Percentiles rank a stretch among this genome's conserved stretches.
Conservation (phyloP, 2,797 vertebrate species). For the Melanotaenia boesemani region DNA sequence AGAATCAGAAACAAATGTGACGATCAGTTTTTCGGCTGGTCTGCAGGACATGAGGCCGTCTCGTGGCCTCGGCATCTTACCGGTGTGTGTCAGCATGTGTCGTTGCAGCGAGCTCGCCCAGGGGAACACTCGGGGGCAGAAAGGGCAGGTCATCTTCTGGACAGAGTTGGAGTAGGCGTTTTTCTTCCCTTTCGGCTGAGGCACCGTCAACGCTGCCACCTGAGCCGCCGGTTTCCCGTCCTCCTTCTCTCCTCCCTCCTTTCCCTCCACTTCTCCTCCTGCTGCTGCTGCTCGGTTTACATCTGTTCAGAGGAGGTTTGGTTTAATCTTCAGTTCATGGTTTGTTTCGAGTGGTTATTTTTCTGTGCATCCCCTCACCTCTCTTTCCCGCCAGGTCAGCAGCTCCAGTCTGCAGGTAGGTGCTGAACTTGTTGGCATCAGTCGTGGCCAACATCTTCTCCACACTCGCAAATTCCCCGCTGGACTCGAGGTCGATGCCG, state of each 20-base stretch:
- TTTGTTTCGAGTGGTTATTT: too few species aligned
- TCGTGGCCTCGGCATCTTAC: constrained; percentile 26
- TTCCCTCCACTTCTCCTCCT: constrained; percentile 63
- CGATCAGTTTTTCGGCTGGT: too few species aligned
- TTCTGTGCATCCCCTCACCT: constrained; percentile 16
- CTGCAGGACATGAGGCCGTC: too few species aligned
- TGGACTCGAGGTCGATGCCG: constrained; percentile 92
- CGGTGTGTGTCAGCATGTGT: constrained; percentile 95
- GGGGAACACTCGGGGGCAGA: constrained; percentile 93
- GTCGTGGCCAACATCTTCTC: constrained; percentile 97
- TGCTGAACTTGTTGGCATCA: constrained; percentile 95
- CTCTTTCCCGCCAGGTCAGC: constrained; percentile 81
- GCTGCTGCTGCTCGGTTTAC: constrained; percentile 20
- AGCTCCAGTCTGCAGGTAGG: constrained; percentile 88
- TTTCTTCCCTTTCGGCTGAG: constrained; percentile 88
- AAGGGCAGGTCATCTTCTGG: constrained; percentile 94
- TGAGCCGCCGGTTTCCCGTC: constrained; percentile 75
- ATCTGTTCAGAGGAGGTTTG: constrained; percentile 39
- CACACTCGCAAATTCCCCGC: constrained; percentile 96
- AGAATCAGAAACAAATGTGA: too few species aligned
- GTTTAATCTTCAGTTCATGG: too few species aligned
- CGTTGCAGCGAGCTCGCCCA: constrained; percentile 95
- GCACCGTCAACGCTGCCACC: not conserved
- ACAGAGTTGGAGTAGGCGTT: constrained; percentile 92
- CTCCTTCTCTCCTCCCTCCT: constrained; percentile 80